Evolutionary conservation across 35 echinoderm and acorn worm species (phyloP).

Genomic region (Patiria miniata): DNA sequence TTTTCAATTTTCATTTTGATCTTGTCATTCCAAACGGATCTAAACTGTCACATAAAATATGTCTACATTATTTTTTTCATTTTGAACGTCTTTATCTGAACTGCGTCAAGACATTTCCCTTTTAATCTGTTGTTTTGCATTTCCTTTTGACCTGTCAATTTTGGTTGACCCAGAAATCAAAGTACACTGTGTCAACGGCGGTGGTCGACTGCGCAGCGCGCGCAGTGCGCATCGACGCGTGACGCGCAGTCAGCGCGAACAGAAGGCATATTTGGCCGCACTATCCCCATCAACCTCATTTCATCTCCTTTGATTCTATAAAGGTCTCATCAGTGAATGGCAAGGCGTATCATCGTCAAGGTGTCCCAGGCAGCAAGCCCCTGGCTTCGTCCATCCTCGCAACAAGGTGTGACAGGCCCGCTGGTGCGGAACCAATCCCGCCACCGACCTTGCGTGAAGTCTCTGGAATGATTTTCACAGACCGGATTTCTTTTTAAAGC

Average conservation of each 20-base stretch:
- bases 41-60: no score
- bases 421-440: constrained; percentile 14
- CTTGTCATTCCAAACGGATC: no score
- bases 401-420: constrained; percentile 2
- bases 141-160: no score
- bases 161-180: background rate
- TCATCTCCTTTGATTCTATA: background rate
- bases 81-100: no score
- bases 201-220: background rate
- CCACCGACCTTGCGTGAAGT: constrained; percentile 16
- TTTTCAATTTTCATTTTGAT: no score
- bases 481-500: no score
- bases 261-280: background rate
- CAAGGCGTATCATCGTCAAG: no score
- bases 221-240: background rate
- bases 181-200: background rate
- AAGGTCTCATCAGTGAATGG: no score
- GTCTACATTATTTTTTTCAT: no score
- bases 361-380: no score
- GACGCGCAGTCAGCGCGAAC: constrained; percentile 27
- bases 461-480: constrained; percentile 2
- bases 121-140: no score
- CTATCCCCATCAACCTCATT: background rate
- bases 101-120: no score
- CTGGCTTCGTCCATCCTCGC: background rate